Evolutionary conservation across 1,140 invertebrate genomes (phyloP), one percentile per base, ranked within the genome.

Genomic region (Ptiloglossa arizonensis): DNA sequence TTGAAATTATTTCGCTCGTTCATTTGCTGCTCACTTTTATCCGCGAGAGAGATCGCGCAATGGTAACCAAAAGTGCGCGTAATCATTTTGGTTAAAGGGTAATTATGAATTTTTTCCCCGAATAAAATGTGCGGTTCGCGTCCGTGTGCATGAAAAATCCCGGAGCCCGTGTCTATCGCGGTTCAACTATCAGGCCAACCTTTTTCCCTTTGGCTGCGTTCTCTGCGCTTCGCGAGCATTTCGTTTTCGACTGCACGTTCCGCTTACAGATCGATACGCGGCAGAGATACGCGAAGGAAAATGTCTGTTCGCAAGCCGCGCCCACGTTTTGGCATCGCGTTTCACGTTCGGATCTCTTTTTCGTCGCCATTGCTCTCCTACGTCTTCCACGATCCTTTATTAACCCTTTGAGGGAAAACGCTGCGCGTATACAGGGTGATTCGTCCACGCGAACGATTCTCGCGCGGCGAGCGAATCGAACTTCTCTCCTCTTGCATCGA

Each of bases 171-270:
- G 44, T 38, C 60, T 35, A 27, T 56, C 17, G 44, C 48, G 44
- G 66, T 64, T 76, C 46, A 67, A 50, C 71, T 4, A 67, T 6
- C 63, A 19, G 27, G 15, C n/a, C 44, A 50, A 35, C n/a, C 48
- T 38, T 57, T 29, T 57, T 48, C 41, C n/a, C 32, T 78, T 78
- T 71, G 66, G 27, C 67, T 38, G 72, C 69, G 50, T 57, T 59
- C 22, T 19, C 22, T 19, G 52, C 52, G 22, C 29, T 60, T 24
- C 59, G 59, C 52, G 24, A 32, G 29, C 67, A 48, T 76, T 75
- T 74, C 60, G 72, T 86, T 83, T 71, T 75, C 68, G 73, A 79
- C 71, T 64, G 46, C 62, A 64, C 72, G 50, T 60, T 56, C 50
- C 35, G 60, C 50, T 32, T n/a, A 9, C 73, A 54, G 75, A 78